Conservation (phyloP, 2,113 vertebrate species). For the Mustela nigripes region DNA sequence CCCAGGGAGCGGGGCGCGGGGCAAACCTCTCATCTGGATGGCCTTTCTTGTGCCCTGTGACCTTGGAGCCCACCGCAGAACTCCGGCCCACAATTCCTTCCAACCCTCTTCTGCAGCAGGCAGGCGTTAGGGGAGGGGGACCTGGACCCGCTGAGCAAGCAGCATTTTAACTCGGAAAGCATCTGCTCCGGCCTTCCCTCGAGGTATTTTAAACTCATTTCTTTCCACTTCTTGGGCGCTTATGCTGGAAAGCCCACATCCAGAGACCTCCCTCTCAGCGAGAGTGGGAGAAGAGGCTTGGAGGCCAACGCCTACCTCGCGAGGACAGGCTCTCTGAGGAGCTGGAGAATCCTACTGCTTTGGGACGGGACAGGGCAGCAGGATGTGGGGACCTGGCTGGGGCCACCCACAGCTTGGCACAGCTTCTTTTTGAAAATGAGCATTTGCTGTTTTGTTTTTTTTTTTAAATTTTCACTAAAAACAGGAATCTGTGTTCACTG, state of each 20-base stretch:
- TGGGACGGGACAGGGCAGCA: background rate
- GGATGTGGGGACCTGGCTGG: constrained; percentile 34
- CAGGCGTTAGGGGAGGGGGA: background rate
- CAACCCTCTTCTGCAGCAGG: background rate
- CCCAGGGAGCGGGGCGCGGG: accelerated
- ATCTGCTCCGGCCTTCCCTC: background rate
- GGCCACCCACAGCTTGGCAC: background rate
- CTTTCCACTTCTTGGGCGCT: background rate
- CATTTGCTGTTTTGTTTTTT: background rate
- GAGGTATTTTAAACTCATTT: background rate
- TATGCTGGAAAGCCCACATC: background rate
- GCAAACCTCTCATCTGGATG: background rate
- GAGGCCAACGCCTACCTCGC: background rate
- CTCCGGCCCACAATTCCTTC: background rate
- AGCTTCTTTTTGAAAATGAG: background rate
- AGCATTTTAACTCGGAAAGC: background rate
- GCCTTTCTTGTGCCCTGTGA: background rate
- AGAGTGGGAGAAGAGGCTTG: accelerated
- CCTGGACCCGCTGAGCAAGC: background rate
- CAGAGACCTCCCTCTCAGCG: background rate
- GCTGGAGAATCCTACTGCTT: accelerated
- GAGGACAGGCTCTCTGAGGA: background rate
- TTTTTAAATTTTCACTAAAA: constrained; percentile 49
- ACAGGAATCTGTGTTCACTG: background rate
- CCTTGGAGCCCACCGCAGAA: background rate